Percentiles rank a stretch among this genome's conserved stretches.
Evolutionary conservation across 2,888 invertebrate genomes (phyloP).

Genomic region (Molorchus minor): DNA sequence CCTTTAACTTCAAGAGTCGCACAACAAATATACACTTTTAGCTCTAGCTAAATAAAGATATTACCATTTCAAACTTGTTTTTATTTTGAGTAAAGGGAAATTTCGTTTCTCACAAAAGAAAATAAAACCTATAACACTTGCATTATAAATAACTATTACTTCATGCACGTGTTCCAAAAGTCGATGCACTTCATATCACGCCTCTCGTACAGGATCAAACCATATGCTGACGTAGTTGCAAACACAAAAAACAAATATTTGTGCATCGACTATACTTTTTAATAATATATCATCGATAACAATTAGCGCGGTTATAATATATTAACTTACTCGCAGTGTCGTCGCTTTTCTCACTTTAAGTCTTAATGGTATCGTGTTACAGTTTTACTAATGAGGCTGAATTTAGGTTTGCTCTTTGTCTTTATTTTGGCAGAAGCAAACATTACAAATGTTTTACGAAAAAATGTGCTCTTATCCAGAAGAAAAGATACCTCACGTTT

Average conservation of each 20-base stretch:
- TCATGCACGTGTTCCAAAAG: background rate
- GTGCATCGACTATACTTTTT: background rate
- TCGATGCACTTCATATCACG: background rate
- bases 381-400: background rate
- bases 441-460: background rate
- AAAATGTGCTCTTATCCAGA: constrained; percentile 12
- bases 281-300: background rate
- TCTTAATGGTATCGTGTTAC: background rate
- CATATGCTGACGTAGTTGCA: constrained; percentile 7
- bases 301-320: background rate
- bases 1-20: too few relatives aligned
- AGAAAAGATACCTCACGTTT: constrained; percentile 12
- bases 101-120: too few relatives aligned
- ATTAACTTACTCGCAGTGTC: background rate
- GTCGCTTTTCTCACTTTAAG: background rate
- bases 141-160: background rate
- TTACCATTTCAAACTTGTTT: too few relatives aligned
- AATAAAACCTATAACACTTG: background rate
- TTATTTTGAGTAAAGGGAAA: too few relatives aligned
- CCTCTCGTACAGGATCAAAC: background rate
- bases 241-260: constrained; percentile 6
- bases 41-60: too few relatives aligned
- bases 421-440: background rate
- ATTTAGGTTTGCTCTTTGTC: background rate
- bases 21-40: too few relatives aligned